Conservation (phyloP, 2,113 vertebrate species). For the Dasyprocta punctata region DNA sequence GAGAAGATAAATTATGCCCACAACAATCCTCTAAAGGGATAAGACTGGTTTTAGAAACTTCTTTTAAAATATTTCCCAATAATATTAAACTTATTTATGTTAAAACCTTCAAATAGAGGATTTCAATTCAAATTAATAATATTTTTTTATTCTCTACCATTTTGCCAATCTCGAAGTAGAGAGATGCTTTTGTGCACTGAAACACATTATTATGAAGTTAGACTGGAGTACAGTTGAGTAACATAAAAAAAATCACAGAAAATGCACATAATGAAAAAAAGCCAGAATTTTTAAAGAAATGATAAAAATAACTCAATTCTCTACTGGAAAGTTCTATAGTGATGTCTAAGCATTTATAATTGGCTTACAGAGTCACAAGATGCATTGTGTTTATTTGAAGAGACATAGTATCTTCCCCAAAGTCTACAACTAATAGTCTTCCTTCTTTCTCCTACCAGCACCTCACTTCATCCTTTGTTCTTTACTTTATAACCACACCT, state of each 20-base stretch:
- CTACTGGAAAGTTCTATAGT: background rate
- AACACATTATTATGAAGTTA: background rate
- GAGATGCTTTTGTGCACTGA: background rate
- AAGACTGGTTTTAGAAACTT: background rate
- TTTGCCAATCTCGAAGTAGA: background rate
- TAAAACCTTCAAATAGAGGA: background rate
- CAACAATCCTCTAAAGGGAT: background rate
- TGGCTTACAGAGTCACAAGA: background rate
- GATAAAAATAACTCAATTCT: background rate
- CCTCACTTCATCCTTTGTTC: background rate
- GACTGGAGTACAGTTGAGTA: background rate
- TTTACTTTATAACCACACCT: background rate
- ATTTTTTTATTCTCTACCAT: background rate
- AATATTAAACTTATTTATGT: background rate
- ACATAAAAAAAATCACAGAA: background rate
- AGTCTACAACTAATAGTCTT: no score
- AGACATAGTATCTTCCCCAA: background rate
- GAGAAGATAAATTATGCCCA: background rate
- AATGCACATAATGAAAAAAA: background rate
- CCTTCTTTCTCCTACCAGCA: background rate
- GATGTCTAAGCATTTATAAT: background rate
- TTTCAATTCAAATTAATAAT: background rate
- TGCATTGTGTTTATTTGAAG: background rate
- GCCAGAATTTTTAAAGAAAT: background rate
- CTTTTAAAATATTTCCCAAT: background rate